phyloP scores from a whole-genome alignment of 1,140 invertebrate species.

The Dysdera silvatica region DNA sequence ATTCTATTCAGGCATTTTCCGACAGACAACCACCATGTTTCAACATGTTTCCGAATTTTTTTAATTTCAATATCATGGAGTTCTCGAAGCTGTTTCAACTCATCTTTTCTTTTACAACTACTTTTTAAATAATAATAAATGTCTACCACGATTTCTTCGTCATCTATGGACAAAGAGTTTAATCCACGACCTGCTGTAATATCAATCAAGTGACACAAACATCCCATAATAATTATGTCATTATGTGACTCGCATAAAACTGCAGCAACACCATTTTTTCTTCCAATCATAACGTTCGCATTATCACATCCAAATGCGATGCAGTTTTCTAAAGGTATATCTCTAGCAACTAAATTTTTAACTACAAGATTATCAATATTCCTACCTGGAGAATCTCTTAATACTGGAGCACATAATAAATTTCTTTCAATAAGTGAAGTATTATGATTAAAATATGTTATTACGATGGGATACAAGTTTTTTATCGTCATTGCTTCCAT shows the following conservation, averaged over 20 bases:
- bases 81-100: neutral
- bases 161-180: neutral
- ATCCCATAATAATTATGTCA: neutral
- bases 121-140: neutral
- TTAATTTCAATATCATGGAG: constrained; percentile 36
- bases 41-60: constrained; percentile 31
- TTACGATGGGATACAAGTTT: neutral
- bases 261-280: neutral
- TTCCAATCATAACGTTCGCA: neutral
- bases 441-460: neutral
- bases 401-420: neutral
- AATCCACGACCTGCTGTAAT: neutral
- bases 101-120: neutral
- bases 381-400: neutral
- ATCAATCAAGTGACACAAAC: neutral
- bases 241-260: neutral
- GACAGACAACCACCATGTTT: constrained; percentile 42
- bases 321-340: neutral
- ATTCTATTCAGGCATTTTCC: constrained; percentile 38
- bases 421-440: neutral
- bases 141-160: neutral
- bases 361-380: neutral
- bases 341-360: neutral
- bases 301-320: neutral
- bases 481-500: neutral